phyloP scores from a whole-genome alignment of 2,113 vertebrate genomes.

The Petaurus breviceps region DNA sequence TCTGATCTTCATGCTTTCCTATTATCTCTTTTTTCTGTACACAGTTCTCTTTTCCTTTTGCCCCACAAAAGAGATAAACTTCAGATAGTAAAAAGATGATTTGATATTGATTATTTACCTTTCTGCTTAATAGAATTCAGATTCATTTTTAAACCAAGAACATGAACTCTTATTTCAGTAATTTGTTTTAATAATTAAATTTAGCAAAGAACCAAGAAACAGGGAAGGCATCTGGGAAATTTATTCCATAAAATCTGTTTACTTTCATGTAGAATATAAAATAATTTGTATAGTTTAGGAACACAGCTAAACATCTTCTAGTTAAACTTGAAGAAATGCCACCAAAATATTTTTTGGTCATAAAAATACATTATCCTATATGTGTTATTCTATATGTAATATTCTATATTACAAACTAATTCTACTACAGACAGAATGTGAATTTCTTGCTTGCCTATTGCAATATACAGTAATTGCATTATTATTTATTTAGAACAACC shows the following conservation, averaged over 20 bases:
- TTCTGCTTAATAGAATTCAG: neutral
- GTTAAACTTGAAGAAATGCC: neutral
- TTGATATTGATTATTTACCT: neutral
- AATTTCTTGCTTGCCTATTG: neutral
- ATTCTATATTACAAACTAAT: neutral
- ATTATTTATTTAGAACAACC: no score
- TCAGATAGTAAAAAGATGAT: neutral
- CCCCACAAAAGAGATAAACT: neutral
- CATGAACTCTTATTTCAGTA: neutral
- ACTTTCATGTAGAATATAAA: neutral
- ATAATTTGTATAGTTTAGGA: neutral
- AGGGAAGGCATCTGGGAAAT: neutral
- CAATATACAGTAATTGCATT: neutral
- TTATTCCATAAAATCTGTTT: neutral
- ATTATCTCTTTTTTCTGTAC: no score
- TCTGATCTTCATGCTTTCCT: no score
- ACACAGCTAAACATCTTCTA: neutral
- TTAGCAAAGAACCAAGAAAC: neutral
- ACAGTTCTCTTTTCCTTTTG: no score
- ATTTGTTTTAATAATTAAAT: neutral
- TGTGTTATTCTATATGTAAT: no score
- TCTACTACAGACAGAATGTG: neutral
- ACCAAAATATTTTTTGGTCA: neutral
- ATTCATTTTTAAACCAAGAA: slow-evolving; percentile 15
- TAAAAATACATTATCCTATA: neutral